A percentile compares a stretch with the other conserved stretches of the same genome.
Conservation (phyloP, 2,797 vertebrate genomes). For the Pygocentrus nattereri region DNA sequence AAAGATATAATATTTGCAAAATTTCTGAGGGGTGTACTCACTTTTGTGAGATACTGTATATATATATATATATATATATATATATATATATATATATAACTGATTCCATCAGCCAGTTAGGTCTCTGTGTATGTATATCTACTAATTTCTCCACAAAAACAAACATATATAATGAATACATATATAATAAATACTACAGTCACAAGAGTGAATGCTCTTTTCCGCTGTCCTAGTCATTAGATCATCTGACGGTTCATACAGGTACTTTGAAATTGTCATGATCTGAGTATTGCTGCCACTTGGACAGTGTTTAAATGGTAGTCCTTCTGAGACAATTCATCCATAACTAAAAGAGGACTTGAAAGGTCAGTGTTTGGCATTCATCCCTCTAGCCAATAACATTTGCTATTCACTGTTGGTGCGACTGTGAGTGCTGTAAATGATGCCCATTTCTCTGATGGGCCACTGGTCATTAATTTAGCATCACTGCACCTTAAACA, state of each 20-base stretch:
- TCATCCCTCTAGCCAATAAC: constrained; percentile 40
- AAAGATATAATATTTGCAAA: too few species aligned
- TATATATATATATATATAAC: too few species aligned
- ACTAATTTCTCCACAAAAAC: too few species aligned
- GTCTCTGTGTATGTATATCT: too few species aligned
- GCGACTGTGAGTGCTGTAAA: constrained; percentile 25
- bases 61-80: too few species aligned
- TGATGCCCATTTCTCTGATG: constrained; percentile 37
- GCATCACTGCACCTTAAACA: constrained; percentile 32
- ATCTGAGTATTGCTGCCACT: constrained; percentile 2
- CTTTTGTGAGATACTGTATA: too few species aligned
- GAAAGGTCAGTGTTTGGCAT: constrained; percentile 45
- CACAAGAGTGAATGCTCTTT: too few species aligned
- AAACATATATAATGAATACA: too few species aligned
- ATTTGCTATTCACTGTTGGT: constrained; percentile 36
- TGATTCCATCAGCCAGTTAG: too few species aligned
- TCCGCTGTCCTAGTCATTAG: not conserved
- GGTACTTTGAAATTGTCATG: not conserved
- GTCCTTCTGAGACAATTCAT: constrained; percentile 38
- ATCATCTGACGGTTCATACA: not conserved
- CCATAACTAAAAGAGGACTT: constrained; percentile 35
- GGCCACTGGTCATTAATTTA: constrained; percentile 46
- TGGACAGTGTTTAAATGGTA: constrained; percentile 50
- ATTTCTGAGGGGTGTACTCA: too few species aligned
- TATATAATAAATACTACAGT: too few species aligned